Evolutionary conservation across 2,888 invertebrate genomes (phyloP).

Genomic region (Stegophylla sp.): DNA sequence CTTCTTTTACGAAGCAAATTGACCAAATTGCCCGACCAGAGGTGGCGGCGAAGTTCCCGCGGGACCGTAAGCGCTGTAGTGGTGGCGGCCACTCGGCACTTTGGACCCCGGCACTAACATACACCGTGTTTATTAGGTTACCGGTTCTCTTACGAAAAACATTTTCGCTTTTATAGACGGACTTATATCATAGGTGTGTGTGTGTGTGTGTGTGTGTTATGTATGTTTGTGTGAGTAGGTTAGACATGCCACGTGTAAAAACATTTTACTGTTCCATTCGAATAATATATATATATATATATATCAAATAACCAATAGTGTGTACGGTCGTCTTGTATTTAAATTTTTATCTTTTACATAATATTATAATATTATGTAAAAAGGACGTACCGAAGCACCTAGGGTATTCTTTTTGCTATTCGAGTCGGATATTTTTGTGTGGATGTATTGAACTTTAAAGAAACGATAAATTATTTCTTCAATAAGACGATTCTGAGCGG

Average conservation of each 20-base stretch:
- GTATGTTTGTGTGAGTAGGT: not conserved
- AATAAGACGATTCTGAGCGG: no score
- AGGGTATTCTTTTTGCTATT: no score
- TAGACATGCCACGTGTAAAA: not conserved
- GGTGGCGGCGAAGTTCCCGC: conserved; percentile 37
- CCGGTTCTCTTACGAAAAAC: conserved; percentile 50
- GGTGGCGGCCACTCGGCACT: conserved; percentile 54
- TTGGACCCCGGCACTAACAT: conserved; percentile 40
- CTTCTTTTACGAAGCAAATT: conserved; percentile 57
- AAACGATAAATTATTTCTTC: no score
- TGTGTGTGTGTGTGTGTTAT: not conserved
- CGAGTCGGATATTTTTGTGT: no score
- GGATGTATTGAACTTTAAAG: no score
- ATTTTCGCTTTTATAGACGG: conserved; percentile 48
- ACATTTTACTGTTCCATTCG: not conserved
- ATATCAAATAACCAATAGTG: conserved; percentile 46
- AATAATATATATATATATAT: not conserved
- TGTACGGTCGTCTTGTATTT: no score
- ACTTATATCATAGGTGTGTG: not conserved
- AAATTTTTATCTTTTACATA: no score
- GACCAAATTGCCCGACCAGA: conserved; percentile 58
- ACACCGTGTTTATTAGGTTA: conserved; percentile 57
- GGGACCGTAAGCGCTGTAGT: conserved; percentile 31
- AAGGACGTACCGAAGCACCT: no score
- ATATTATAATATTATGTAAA: no score